Percentiles rank a stretch among this genome's conserved stretches.
Evolutionary conservation across 2,113 vertebrate species (phyloP).

Genomic region (Perca flavescens): DNA sequence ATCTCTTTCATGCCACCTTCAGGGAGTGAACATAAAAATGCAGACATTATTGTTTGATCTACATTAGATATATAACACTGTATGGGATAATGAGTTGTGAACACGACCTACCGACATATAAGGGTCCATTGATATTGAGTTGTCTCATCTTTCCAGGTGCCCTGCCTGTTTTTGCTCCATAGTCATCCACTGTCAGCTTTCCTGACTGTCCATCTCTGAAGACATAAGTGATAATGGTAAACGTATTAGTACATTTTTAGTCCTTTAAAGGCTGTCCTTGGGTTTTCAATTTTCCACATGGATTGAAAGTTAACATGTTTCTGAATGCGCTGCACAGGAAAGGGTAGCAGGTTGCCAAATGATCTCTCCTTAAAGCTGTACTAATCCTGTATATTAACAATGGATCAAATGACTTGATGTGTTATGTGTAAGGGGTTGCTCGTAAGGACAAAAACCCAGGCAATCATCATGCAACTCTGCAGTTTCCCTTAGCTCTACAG

Average conservation of each 20-base stretch:
- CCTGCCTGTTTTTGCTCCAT: constrained; percentile 91
- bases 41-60: not conserved
- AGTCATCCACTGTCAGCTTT: constrained; percentile 96
- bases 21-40: not conserved
- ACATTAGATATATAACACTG: not conserved
- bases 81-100: not conserved
- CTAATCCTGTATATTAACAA: not conserved
- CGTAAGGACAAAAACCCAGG: not conserved
- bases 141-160: constrained; percentile 96
- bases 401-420: not conserved
- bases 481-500: not conserved
- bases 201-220: constrained; percentile 93
- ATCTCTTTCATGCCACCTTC: constrained; percentile 97
- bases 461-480: not conserved
- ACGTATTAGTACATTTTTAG: not conserved
- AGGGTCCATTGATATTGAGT: constrained; percentile 92
- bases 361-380: not conserved
- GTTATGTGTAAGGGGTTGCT: not conserved
- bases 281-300: not conserved
- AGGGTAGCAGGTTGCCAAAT: not conserved
- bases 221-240: not conserved
- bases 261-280: not conserved
- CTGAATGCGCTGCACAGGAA: not conserved
- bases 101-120: constrained; percentile 92
- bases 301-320: not conserved